Conservation (phyloP, 2,888 invertebrate genomes). For the Criorhina ranunculi region DNA sequence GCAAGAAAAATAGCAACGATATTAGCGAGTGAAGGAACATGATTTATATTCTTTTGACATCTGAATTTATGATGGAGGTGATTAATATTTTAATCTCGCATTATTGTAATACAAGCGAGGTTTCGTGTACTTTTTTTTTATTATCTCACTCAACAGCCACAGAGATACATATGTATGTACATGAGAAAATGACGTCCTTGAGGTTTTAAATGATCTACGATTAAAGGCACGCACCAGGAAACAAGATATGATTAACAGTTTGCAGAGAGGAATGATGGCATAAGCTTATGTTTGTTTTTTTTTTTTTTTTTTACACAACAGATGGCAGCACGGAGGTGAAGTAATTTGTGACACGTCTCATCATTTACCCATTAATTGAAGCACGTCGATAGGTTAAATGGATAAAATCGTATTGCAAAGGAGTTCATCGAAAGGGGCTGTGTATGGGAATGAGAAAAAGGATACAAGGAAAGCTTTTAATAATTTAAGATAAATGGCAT, state of each 20-base stretch:
- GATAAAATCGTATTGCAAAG: background rate
- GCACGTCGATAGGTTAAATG: background rate
- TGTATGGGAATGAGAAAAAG: too few species aligned
- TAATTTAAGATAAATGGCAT: too few species aligned
- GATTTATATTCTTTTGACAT: constrained; percentile 73
- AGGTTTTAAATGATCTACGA: constrained; percentile 26
- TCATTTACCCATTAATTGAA: background rate
- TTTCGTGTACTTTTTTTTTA: background rate
- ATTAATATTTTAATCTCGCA: constrained; percentile 75
- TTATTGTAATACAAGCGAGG: constrained; percentile 42
- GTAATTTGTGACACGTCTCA: constrained; percentile 18
- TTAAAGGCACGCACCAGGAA: constrained; percentile 7
- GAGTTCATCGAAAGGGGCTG: background rate
- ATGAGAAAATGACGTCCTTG: constrained; percentile 15
- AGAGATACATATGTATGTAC: too few species aligned
- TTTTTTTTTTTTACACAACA: background rate
- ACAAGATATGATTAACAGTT: constrained; percentile 38
- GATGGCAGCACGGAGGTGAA: constrained; percentile 2
- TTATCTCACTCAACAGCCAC: constrained; percentile 33
- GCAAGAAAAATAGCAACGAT: constrained; percentile 54
- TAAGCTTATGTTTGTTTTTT: background rate
- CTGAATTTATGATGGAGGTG: constrained; percentile 74
- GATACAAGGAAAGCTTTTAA: too few species aligned
- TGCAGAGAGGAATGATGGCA: constrained; percentile 1
- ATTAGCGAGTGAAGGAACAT: constrained; percentile 60